Conservation (phyloP, 2,888 invertebrate genomes). For the Muschampia plurimacula region DNA sequence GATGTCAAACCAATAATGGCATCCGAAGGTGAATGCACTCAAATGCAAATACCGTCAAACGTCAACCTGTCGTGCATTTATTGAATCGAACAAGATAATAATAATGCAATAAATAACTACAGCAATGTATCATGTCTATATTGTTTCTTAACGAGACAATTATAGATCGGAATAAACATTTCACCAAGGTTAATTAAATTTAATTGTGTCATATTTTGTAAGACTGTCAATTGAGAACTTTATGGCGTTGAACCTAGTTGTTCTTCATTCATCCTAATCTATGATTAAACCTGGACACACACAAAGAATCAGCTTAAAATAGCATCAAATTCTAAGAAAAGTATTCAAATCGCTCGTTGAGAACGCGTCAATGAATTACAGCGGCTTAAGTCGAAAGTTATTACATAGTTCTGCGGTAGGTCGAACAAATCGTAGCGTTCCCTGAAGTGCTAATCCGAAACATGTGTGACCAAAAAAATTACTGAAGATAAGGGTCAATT, state of each 20-base stretch:
- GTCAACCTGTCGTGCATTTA: constrained; percentile 33
- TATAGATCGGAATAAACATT: constrained; percentile 28
- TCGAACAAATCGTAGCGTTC: constrained; percentile 68
- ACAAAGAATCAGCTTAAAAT: constrained; percentile 44
- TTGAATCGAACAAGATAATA: constrained; percentile 37
- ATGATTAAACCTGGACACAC: constrained; percentile 26
- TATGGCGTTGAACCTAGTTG: constrained; percentile 9
- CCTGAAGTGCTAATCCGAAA: constrained; percentile 83
- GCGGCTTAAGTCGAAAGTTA: constrained; percentile 74
- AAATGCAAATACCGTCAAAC: constrained; percentile 6
- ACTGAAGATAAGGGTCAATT: constrained; percentile 80
- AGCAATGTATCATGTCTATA: constrained; percentile 27
- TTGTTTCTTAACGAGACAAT: constrained; percentile 33
- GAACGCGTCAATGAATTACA: constrained; percentile 73
- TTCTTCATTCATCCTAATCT: constrained; percentile 23
- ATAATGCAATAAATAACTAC: constrained; percentile 34
- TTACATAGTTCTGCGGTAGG: constrained; percentile 78
- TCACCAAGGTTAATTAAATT: constrained; percentile 27
- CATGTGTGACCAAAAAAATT: constrained; percentile 80
- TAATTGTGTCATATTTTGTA: constrained; percentile 22
- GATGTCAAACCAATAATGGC: constrained; percentile 6
- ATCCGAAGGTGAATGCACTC: constrained; percentile 24
- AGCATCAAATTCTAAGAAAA: constrained; percentile 48
- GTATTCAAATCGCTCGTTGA: constrained; percentile 47
- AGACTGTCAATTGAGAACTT: constrained; percentile 3